These are phyloP conservation scores for Fistularia tabacaria DNA, from an alignment of 2,797 vertebrate species.

Conservation along the genomic window DNA sequence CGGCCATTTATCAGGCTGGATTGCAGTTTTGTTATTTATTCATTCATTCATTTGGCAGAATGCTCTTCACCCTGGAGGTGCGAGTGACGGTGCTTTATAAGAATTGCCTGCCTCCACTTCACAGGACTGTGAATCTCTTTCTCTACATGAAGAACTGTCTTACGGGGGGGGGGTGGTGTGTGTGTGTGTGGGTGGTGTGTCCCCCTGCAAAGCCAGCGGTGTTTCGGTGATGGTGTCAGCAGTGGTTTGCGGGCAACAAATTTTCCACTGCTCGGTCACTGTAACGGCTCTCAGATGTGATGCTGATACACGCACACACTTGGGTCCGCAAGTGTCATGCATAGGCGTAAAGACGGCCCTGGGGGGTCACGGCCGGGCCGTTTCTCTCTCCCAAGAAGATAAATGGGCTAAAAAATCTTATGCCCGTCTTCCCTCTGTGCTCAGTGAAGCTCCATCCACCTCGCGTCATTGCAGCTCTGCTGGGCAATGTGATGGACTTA, in stretches of 20 bases:
- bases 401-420: constrained; percentile 13
- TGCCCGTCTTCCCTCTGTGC: constrained; percentile 5
- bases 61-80: constrained; percentile 8
- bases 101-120: constrained; percentile 20
- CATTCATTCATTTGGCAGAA: constrained; percentile 4
- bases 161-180: too few relatives aligned
- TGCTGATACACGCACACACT: too few relatives aligned
- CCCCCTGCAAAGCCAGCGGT: too few relatives aligned
- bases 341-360: background rate
- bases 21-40: too few relatives aligned
- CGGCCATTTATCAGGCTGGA: constrained; percentile 2
- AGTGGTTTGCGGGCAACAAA: too few relatives aligned
- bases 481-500: constrained; percentile 21
- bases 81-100: constrained; percentile 1
- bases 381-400: constrained; percentile 28
- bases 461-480: constrained; percentile 26
- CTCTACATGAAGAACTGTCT: constrained; percentile 20
- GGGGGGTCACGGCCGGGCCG: background rate
- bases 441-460: constrained; percentile 21
- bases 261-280: too few relatives aligned
- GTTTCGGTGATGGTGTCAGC: too few relatives aligned
- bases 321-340: background rate
- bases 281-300: too few relatives aligned
- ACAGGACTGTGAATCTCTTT: constrained; percentile 38
- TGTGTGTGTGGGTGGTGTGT: too few relatives aligned